Evolutionary conservation across 2,888 invertebrate genomes (phyloP), one percentile per base, ranked within the genome.

Genomic region (Machimus rusticus): DNA sequence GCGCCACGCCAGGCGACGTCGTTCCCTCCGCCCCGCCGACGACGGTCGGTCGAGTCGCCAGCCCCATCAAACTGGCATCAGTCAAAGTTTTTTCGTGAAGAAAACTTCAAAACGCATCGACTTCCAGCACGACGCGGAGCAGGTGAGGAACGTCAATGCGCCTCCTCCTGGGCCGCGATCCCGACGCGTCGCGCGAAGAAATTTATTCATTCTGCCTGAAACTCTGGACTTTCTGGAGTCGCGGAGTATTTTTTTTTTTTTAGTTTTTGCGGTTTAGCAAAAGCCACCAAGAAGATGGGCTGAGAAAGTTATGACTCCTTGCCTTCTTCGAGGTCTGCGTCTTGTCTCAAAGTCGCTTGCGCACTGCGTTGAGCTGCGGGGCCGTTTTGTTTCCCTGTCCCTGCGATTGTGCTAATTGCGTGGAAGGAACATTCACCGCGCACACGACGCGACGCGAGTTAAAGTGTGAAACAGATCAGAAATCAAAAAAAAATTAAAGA

Each of bases 341-440:
- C 79, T 51, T 31, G 51, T 43, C 78, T 66, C 14, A 23, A 23
- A 66, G 12, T 39, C 23, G 43, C 16, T 3, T 14, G 28, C 28
- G 28, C 23, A n/a, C n/a, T n/a, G n/a, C n/a, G n/a, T 6, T 39
- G 6, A 0, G 46, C 46, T 46, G 14, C 79, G 37, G 51, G 28
- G 9, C 16, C 79, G 51, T 79, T 79, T 79, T 79, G 79, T 79
- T 79, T 79, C 51, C 79, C 51, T 51, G 79, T 79, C 79, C 51
- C 23, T 79, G 46, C 55, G 79, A 79, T 79, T 79, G 79, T 31
- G 46, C 79, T 79, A 79, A 79, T 79, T 79, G 79, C 79, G 51
- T 51, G 79, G 79, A 79, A 79, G 79, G 31, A 79, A 51, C 51
- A 28, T 55, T 79, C 79, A 6, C 28, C 51, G 79, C 51, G 31